Conservation (phyloP, 2,888 invertebrate species). For the Yponomeuta plumbellus region DNA sequence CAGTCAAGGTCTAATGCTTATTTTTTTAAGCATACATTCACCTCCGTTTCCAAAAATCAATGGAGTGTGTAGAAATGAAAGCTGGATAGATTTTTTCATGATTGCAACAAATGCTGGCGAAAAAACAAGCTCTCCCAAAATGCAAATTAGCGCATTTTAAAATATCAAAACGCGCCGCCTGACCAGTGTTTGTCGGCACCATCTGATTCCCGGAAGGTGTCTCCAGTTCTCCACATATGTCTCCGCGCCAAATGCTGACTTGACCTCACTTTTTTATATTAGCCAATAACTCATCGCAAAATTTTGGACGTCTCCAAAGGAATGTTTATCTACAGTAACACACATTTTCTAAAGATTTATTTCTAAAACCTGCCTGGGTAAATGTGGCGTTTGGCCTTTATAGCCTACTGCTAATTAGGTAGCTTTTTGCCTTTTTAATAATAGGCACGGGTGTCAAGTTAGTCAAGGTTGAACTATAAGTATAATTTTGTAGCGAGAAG, state of each 20-base stretch:
- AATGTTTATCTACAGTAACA: slow-evolving; percentile 9
- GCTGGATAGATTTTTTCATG: slow-evolving; percentile 8
- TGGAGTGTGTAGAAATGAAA: slow-evolving; percentile 12
- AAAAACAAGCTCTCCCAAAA: slow-evolving; percentile 8
- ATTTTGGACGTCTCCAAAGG: not conserved
- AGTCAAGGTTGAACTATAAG: no score
- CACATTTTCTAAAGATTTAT: not conserved
- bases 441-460: no score
- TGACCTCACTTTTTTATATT: slow-evolving; percentile 8
- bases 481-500: no score
- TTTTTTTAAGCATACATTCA: not conserved
- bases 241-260: not conserved
- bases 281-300: slow-evolving; percentile 4
- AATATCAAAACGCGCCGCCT: slow-evolving; percentile 5
- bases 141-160: slow-evolving; percentile 6
- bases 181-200: slow-evolving; percentile 10
- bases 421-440: not conserved
- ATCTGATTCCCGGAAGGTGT: slow-evolving; percentile 8
- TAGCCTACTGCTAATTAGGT: not conserved
- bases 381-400: not conserved
- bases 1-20: not conserved
- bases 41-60: slow-evolving; percentile 14
- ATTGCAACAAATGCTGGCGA: not conserved
- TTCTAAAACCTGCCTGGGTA: not conserved
- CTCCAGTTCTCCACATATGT: not conserved